Conservation (phyloP, 2,113 vertebrate species). For the Rousettus leschenaultii region DNA sequence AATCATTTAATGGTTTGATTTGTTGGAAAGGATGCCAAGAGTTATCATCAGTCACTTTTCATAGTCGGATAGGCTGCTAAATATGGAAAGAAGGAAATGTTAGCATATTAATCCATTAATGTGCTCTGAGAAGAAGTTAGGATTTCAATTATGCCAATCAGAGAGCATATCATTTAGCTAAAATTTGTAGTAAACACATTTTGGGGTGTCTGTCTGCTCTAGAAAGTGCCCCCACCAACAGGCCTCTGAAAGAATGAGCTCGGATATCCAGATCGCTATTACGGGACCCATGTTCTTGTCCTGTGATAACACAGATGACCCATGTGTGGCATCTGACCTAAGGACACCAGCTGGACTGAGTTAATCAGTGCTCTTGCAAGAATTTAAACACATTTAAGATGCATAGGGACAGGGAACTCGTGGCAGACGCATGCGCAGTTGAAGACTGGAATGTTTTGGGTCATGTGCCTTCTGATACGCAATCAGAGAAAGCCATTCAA, state of each 20-base stretch:
- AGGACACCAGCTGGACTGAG: neutral
- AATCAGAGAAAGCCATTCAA: neutral
- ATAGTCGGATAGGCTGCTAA: neutral
- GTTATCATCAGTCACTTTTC: neutral
- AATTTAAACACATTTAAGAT: neutral
- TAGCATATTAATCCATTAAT: neutral
- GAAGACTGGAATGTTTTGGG: neutral
- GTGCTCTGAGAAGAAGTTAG: neutral
- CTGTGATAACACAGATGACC: neutral
- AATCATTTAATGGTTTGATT: conserved; percentile 51
- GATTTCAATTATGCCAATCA: neutral
- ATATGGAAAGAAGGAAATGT: conserved; percentile 31
- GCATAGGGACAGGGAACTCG: neutral
- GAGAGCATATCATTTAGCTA: neutral
- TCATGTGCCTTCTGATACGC: neutral
- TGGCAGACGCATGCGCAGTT: neutral
- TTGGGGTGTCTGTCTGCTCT: neutral
- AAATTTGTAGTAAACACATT: neutral
- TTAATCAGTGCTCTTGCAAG: neutral
- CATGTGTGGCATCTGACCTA: neutral
- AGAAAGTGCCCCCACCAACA: neutral
- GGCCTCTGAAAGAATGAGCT: neutral
- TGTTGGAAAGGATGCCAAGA: neutral
- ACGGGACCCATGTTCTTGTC: neutral
- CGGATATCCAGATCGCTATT: neutral